Evolutionary conservation across 2,113 vertebrate species (phyloP), one percentile per base, ranked within the genome.

Genomic region (Loxodonta africana): DNA sequence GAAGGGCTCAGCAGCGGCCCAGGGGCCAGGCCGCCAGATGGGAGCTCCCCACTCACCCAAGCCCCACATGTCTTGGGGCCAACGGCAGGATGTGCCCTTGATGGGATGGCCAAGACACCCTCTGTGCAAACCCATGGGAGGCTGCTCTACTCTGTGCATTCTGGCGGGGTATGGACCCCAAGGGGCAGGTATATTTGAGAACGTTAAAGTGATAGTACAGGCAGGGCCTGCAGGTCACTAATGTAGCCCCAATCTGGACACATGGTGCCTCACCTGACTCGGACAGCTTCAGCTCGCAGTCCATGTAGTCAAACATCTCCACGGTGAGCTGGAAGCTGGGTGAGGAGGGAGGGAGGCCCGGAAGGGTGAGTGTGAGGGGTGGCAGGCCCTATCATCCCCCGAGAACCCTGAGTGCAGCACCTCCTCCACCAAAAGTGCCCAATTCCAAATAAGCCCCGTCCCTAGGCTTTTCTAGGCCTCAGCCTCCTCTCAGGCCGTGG

Each of bases 271-370:
- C 98, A 99, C 99, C 99, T 98, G 99, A 99, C 91, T 99, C 99
- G 0, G 99, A 99, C 83, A 99, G 98, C 98, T 99, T 99, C 98
- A 99, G 99, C 98, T 99, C 99, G 0, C 98, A 95, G 88, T 99
- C 99, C 99, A 99, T 98, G 98, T 99, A 99, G 98, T 99, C 99
- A 33, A 99, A 99, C 98, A 99, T 99, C 98, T 99, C 99, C 6
- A 99, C 99, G 0, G 99, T 99, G 96, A 99, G 99, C 99, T 99
- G 99, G 98, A 99, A 99, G 97, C 99, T 99, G 85, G 0, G 99
- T 99, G 97, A 99, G 99, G 99, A 99, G 99, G 98, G 99, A 99
- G 99, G 99, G 95, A 9, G 48, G 41, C 81, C 28, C 88, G 30
- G 48, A 69, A 33, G 14, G 51, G 33, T 26, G 1, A 8, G 17